Evolutionary conservation across 2,888 invertebrate species (phyloP).

Genomic region (Trachelus stipa): DNA sequence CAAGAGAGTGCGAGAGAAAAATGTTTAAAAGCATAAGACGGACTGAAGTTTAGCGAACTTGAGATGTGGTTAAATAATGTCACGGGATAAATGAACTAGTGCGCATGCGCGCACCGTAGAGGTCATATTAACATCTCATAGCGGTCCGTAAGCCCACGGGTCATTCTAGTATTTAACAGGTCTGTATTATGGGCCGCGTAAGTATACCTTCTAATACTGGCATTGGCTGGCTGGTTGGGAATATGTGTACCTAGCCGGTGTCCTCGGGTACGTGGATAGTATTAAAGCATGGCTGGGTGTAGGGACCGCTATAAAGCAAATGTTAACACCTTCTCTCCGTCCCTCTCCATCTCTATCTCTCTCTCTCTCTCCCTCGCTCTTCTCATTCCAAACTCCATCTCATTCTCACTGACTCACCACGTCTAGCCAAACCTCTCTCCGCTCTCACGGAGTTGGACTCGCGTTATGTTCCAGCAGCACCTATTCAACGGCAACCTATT

Average conservation of each 20-base stretch:
- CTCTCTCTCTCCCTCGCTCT: constrained; percentile 21
- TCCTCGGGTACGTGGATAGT: constrained; percentile 28
- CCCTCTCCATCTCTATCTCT: constrained; percentile 15
- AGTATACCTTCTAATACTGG: constrained; percentile 26
- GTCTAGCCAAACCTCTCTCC: background rate
- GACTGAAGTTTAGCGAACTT: background rate
- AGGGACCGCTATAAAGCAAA: constrained; percentile 53
- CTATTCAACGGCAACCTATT: constrained; percentile 28
- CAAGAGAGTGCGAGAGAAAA: constrained; percentile 7
- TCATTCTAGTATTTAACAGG: constrained; percentile 59
- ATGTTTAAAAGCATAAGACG: background rate
- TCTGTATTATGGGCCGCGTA: constrained; percentile 43
- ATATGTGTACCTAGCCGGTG: background rate
- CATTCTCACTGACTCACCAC: constrained; percentile 15
- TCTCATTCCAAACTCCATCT: constrained; percentile 13
- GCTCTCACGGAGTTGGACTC: constrained; percentile 23
- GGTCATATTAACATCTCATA: constrained; percentile 57
- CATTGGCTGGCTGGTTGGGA: constrained; percentile 10
- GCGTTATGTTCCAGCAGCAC: constrained; percentile 35
- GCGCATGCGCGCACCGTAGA: constrained; percentile 35
- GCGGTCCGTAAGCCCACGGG: constrained; percentile 48
- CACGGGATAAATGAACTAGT: constrained; percentile 11
- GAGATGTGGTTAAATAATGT: background rate
- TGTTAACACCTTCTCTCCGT: constrained; percentile 50
- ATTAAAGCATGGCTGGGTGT: constrained; percentile 50